Conservation (phyloP, 2,113 vertebrate species). For the Puntigrus tetrazona region DNA sequence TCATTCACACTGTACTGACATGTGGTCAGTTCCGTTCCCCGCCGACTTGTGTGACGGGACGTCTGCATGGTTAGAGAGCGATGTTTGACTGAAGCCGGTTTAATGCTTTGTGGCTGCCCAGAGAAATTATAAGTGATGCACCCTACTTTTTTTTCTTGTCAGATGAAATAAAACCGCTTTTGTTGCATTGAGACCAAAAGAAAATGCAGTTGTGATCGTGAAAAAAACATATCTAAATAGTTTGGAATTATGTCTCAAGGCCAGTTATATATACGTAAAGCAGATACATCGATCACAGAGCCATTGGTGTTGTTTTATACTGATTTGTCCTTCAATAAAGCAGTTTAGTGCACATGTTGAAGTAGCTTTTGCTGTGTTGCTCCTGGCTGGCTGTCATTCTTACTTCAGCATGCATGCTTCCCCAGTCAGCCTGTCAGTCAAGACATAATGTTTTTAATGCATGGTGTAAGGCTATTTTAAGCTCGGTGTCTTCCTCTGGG, state of each 20-base stretch:
- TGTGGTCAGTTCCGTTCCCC: background rate
- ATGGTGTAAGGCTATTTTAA: conserved; percentile 42
- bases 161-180: background rate
- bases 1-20: background rate
- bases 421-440: conserved; percentile 28
- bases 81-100: background rate
- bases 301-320: background rate
- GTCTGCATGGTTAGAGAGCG: background rate
- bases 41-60: background rate
- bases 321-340: background rate
- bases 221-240: background rate
- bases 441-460: conserved; percentile 26
- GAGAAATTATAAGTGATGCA: background rate
- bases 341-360: background rate
- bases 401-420: background rate
- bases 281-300: background rate
- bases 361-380: conserved; percentile 12
- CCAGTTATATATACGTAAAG: background rate
- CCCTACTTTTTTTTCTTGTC: background rate
- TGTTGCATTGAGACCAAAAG: background rate
- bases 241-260: background rate
- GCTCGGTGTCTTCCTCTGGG: conserved; percentile 5
- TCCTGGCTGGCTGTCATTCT: conserved; percentile 26
- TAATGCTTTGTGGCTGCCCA: background rate
- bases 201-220: background rate